Base-by-base conservation (phyloP, 2,113 vertebrate species). In the Spizaetus ornatus region DNA sequence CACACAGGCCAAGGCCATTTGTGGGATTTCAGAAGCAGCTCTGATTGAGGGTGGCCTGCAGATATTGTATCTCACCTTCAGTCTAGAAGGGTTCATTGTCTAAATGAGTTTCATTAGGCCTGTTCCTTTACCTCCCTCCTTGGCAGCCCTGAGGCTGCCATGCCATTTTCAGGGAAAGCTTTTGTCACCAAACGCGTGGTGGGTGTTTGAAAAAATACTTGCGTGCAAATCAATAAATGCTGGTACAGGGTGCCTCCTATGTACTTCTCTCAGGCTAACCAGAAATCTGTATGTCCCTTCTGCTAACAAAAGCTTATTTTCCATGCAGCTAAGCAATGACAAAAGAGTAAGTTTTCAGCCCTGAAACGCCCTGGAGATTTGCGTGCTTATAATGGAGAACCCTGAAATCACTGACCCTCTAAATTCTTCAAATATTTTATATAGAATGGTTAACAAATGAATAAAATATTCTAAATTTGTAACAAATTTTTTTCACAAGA, bases 291-390 rank as follows among this genome's bases (percentile, higher is more conserved):
- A 1, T 47, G 47, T 78, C 55, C 79, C 31, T 47, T 32, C 55
- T 84, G n/a, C 77, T 67, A 70, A 89, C 72, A 92, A 90, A 93
- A 63, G 55, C 70, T 65, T 77, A 9, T 94, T 92, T 93, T 91
- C 53, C 26, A 7, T 22, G 3, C 55, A 93, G 63, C 88, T 94
- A 72, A 94, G 63, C 71, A 94, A 42, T 45, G 66, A 92, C 71
- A 96, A 86, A 97, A 92, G 82, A 83, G 63, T 11, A 59, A 36
- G 13, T 71, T 81, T 84, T 56, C 86, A 95, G 83, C 47, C 72
- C 50, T 65, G 83, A 92, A 89, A 83, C 81, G 86, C 86, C 76
- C 72, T 66, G 48, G 63, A 89, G 83, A 78, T 91, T 71, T 78
- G 10, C 88, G 45, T 72, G 59, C 63, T 92, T 5, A 32, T 65